Percentiles rank a stretch among this genome's conserved stretches.
Evolutionary conservation across 2,113 vertebrate genomes (phyloP).

Genomic region (Centrocercus urophasianus): DNA sequence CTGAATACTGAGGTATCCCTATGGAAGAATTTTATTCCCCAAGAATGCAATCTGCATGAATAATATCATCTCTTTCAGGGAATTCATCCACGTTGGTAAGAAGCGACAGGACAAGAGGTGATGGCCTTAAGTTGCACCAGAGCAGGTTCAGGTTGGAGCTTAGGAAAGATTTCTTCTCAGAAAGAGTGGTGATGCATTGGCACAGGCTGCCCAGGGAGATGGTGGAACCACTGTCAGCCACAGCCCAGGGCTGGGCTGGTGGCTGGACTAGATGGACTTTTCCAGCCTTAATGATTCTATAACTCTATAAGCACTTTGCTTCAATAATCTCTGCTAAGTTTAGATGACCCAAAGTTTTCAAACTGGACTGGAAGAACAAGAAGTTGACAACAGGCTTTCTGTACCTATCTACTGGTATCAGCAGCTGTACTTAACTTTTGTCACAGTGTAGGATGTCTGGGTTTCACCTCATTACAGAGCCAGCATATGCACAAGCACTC

Average conservation of each 20-base stretch:
- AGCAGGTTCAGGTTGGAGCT: too few species aligned
- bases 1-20: accelerated
- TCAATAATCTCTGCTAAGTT: neutral
- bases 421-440: neutral
- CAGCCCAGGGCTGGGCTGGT: too few species aligned
- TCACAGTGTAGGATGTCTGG: accelerated
- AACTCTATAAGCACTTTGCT: neutral
- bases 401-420: accelerated
- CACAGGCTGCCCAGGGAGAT: too few species aligned
- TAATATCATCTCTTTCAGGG: neutral
- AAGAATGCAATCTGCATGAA: neutral
- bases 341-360: neutral
- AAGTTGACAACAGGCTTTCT: neutral
- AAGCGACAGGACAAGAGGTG: neutral
- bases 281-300: neutral
- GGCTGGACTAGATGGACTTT: neutral
- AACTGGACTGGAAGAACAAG: neutral
- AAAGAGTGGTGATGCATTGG: too few species aligned
- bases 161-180: too few species aligned
- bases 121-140: too few species aligned
- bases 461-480: neutral
- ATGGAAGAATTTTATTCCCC: accelerated
- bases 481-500: neutral
- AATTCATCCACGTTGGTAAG: neutral
- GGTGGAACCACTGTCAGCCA: too few species aligned